These are phyloP conservation scores for Heliconius eleuchia DNA, from an alignment of 1,140 invertebrate genomes.

Conservation along the genomic window DNA sequence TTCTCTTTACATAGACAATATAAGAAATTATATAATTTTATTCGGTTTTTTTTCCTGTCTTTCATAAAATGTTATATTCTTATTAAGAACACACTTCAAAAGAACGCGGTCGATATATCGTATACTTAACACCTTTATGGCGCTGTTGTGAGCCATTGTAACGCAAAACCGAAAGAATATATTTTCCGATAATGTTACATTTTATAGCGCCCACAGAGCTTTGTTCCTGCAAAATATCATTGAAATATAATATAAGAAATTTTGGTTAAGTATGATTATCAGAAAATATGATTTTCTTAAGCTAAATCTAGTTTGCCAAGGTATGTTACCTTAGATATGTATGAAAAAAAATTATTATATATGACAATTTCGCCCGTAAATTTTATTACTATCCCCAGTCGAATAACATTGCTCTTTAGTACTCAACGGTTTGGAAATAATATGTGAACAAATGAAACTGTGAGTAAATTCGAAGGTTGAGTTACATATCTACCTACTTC, in stretches of 20 bases:
- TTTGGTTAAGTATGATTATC: not conserved
- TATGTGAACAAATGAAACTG: conserved; percentile 49
- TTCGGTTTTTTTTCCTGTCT: not conserved
- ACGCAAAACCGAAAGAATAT: conserved; percentile 1
- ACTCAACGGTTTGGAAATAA: conserved; percentile 40
- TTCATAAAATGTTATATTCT: conserved; percentile 4
- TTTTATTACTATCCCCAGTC: conserved; percentile 31
- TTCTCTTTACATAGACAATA: too few relatives aligned
- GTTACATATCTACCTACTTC: conserved; percentile 43
- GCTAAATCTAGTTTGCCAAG: not conserved
- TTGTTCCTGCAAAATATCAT: not conserved
- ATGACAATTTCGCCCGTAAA: not conserved
- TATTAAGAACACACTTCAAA: conserved; percentile 7
- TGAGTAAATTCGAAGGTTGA: conserved; percentile 44
- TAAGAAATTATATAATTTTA: not conserved
- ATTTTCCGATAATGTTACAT: conserved; percentile 9
- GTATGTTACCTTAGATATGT: not conserved
- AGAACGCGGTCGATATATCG: not conserved
- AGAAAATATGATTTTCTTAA: not conserved
- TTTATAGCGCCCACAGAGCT: not conserved
- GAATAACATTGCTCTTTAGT: conserved; percentile 29
- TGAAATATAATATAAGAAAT: not conserved
- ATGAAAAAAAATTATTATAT: not conserved
- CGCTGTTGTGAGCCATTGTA: conserved; percentile 11
- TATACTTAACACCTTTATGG: conserved; percentile 12